Base-by-base conservation (phyloP, 2,797 vertebrate species). In the Allobates femoralis region DNA sequence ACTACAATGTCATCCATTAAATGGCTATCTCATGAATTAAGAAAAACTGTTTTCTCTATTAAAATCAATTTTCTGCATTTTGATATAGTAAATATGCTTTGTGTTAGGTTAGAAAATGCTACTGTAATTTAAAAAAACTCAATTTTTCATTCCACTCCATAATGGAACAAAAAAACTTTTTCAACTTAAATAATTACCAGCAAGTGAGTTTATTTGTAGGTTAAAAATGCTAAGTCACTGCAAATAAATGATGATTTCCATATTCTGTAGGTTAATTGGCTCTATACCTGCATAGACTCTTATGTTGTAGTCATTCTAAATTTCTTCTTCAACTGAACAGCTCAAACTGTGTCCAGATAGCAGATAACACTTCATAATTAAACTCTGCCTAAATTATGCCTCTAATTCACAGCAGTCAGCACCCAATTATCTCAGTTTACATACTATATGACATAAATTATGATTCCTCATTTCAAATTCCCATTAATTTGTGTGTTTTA, bases 281-380 rank as follows among this genome's bases (percentile, higher is more conserved):
- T 28, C 21, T 83, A 41, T 83, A 74, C 67, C 67, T 83, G 81
- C 67, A 23, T 58, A 73, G 7, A 41, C 30, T 55, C 51, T 71
- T 37, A 56, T 82, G 51, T 55, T 50, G 67, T 37, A 71, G 66
- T 46, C 32, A 69, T 74, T 83, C 67, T 71, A 74, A 53, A 58
- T 73, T 73, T 37, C 32, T 46, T 23, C 51, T 74, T 74, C n/a
- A 58, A 58, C 23, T 16, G 46, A 83, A 73, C 34, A 28, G 53
- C 81, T 74, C 81, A 83, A 83, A 73, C 50, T 73, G 32, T 74
- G 81, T 73, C 81, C 81, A 74, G 81, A 73, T 55, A 56, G 53
- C 51, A 58, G 53, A 83, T 71, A 82, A 71, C 80, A 82, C 66
- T 71, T 69, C 67, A 83, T 86, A 86, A 77, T 83, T 76, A 58